A percentile compares a stretch with the other conserved stretches of the same genome.
phyloP scores from a whole-genome alignment of 2,797 vertebrate species.

The Melanotaenia nigrans region DNA sequence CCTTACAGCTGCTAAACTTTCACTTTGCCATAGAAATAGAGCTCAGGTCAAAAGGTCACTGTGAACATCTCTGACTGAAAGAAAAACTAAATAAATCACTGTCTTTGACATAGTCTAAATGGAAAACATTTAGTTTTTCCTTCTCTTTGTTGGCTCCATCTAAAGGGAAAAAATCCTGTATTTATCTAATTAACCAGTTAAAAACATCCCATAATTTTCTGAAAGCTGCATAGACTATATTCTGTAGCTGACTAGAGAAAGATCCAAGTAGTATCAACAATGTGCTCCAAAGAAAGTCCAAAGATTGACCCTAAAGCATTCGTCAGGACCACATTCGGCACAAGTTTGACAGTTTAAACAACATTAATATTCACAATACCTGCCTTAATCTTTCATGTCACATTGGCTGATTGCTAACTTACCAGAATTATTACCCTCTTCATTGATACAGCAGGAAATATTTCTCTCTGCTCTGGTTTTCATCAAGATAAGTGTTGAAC shows the following conservation, averaged over 20 bases:
- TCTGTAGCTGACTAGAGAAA: not conserved
- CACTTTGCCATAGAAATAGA: constrained; percentile 13
- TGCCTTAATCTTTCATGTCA: constrained; percentile 12
- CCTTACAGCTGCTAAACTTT: constrained; percentile 24
- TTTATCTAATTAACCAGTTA: not conserved
- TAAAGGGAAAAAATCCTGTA: not conserved
- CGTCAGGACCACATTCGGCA: not conserved
- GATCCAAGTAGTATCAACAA: not conserved
- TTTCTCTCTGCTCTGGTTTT: constrained; percentile 34
- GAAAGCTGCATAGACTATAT: not conserved
- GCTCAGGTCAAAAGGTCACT: constrained; percentile 26
- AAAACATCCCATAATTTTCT: constrained; percentile 5
- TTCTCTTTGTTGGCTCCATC: not conserved
- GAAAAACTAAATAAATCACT: not conserved
- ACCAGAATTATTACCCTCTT: constrained; percentile 20
- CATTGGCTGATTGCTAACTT: constrained; percentile 12
- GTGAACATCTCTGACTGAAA: constrained; percentile 4
- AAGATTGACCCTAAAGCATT: constrained; percentile 6
- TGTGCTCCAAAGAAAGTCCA: constrained; percentile 4
- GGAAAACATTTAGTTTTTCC: not conserved
- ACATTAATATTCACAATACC: constrained; percentile 20
- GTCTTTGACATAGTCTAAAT: not conserved
- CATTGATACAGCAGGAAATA: constrained; percentile 7
- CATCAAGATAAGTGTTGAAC: constrained; percentile 35
- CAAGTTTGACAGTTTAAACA: not conserved